phyloP scores from a whole-genome alignment of 2,113 vertebrate genomes.

The Pygoscelis antarcticus region DNA sequence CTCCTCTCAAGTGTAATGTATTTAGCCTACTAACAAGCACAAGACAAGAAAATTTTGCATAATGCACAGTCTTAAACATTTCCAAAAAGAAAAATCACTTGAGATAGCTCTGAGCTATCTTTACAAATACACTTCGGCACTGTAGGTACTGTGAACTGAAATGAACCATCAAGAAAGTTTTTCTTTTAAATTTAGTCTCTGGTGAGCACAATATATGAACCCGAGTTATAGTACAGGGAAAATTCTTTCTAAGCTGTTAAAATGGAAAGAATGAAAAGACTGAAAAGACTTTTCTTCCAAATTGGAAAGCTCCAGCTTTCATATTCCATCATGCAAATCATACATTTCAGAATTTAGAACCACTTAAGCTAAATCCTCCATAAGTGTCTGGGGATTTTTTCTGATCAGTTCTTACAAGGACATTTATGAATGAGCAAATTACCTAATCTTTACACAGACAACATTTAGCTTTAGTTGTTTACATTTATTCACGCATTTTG shows the following conservation, averaged over 20 bases:
- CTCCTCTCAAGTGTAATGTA: not conserved
- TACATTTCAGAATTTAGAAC: not conserved
- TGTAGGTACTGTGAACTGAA: not conserved
- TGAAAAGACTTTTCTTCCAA: constrained; percentile 11
- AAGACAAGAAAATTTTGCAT: not conserved
- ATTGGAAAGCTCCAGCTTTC: constrained; percentile 31
- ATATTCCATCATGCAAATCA: not conserved
- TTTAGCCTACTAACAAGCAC: not conserved
- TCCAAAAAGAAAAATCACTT: not conserved
- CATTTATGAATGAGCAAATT: not conserved
- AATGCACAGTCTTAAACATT: not conserved
- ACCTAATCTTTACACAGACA: not conserved
- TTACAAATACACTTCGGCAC: not conserved
- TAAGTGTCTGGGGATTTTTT: not conserved
- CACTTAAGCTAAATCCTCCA: not conserved
- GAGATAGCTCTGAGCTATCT: not conserved
- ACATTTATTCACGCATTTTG: not conserved
- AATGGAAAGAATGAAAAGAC: constrained; percentile 53
- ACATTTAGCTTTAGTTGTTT: not conserved
- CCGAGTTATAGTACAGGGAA: not conserved
- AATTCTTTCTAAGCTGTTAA: constrained; percentile 30
- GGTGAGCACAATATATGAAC: not conserved
- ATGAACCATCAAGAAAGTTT: not conserved
- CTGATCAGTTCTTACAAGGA: not conserved
- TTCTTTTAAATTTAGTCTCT: not conserved